phyloP scores from a whole-genome alignment of 2,113 vertebrate species.

The Brachyhypopomus occidentalis region DNA sequence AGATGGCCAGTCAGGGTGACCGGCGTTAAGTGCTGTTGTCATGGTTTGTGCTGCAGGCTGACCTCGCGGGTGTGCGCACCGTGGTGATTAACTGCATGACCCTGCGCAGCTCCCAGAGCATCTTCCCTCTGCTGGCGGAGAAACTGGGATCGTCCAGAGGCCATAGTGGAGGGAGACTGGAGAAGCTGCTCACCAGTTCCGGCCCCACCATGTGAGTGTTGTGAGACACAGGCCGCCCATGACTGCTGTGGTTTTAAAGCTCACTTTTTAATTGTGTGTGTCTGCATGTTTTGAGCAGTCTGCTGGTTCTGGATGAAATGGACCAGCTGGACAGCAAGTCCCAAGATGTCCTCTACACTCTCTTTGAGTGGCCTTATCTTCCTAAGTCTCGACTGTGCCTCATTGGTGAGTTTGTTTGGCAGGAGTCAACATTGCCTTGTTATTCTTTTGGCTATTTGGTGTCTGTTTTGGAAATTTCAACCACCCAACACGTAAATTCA shows the following conservation, averaged over 20 bases:
- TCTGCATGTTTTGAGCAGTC: conserved; percentile 65
- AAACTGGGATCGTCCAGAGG: conserved; percentile 68
- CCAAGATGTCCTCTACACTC: conserved; percentile 93
- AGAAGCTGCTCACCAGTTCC: conserved; percentile 75
- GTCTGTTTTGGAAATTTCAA: too few species aligned
- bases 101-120: conserved; percentile 79
- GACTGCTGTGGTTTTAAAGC: neutral
- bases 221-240: neutral
- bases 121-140: conserved; percentile 84
- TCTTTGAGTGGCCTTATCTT: conserved; percentile 92
- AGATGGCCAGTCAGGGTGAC: too few species aligned
- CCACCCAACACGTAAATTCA: too few species aligned
- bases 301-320: conserved; percentile 93
- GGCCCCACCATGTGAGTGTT: conserved; percentile 86
- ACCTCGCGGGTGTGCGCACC: conserved; percentile 70
- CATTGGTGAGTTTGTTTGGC: conserved; percentile 77
- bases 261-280: neutral
- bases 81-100: conserved; percentile 93
- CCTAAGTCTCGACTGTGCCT: conserved; percentile 83
- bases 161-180: conserved; percentile 70
- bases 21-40: neutral
- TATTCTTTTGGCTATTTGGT: too few species aligned
- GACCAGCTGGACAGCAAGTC: conserved; percentile 94
- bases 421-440: too few species aligned
- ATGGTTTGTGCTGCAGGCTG: conserved; percentile 66